Evolutionary conservation across 2,113 vertebrate species (phyloP), one percentile per base, ranked within the genome.

Genomic region (Uropsilus gracilis): DNA sequence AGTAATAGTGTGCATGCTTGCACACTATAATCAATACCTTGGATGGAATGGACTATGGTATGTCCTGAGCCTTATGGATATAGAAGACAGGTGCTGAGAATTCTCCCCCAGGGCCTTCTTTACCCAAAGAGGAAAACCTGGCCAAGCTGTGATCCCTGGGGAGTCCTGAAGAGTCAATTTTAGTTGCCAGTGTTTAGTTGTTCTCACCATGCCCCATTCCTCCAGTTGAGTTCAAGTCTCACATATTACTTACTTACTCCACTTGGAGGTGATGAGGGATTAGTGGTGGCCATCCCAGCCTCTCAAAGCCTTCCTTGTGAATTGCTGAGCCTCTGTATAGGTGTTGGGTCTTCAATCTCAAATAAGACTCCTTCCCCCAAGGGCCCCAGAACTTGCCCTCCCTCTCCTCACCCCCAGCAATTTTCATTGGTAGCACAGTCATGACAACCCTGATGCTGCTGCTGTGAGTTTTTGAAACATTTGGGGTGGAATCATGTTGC

Each of bases 391-490:
- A 30, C 18, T 14, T 14, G 17, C 12, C 8, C 53, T 55, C 53
- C 53, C 53, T 55, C 53, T 20, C 46, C 6, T 12, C 12, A 22
- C 20, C 53, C 20, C 53, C 0, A 0, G 17, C 17, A 61, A 13
- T 18, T 17, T 2, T 24, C 3, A 0, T 20, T 1, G 3, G 42
- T 6, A 4, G 16, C 1, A 0, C 0, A 0, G 14, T 1, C 0
- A 16, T 4, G n/a, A 17, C 0, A 1, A 30, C 2, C 10, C 6
- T 50, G 17, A 12, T 0, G 4, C 32, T 8, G 18, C 55, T 1
- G 16, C 39, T 32, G 0, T 1, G 30, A 77, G 77, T 11, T 55
- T 24, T 20, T 5, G 68, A 66, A 95, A 82, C 75, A 93, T 76
- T 14, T 68, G 59, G 59, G 81, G 78, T 87, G 85, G 87, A 92